Percentiles rank a stretch among this genome's conserved stretches.
These are phyloP conservation scores for Uloborus diversus DNA, from an alignment of 1,140 invertebrate genomes.

Conservation along the genomic window DNA sequence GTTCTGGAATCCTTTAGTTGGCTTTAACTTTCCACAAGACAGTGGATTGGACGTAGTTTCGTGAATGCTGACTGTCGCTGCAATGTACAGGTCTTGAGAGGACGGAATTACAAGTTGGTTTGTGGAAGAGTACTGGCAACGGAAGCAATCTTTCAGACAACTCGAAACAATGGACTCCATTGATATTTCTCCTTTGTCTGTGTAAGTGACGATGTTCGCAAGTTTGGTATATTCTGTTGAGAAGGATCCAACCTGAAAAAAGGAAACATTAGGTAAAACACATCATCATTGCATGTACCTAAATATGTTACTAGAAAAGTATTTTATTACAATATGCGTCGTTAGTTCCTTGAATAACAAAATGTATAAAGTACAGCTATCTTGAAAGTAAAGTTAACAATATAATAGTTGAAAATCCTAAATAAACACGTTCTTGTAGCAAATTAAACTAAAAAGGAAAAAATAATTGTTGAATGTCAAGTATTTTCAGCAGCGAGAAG, in stretches of 20 bases:
- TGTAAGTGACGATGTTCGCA: slow-evolving; percentile 25
- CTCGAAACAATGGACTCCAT: slow-evolving; percentile 10
- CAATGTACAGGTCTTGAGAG: slow-evolving; percentile 58
- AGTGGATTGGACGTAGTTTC: slow-evolving; percentile 57
- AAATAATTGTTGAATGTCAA: no score
- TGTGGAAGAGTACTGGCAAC: slow-evolving; percentile 9
- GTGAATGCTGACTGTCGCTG: slow-evolving; percentile 60
- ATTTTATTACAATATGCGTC: no score
- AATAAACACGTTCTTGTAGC: no score
- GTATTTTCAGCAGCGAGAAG: no score
- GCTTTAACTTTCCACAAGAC: slow-evolving; percentile 59
- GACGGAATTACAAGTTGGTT: slow-evolving; percentile 17
- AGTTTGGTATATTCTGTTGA: slow-evolving; percentile 2
- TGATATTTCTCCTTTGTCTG: background rate
- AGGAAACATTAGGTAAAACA: background rate
- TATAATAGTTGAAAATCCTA: no score
- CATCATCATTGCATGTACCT: no score
- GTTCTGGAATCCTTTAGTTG: slow-evolving; percentile 61
- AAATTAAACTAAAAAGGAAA: no score
- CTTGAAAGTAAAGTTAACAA: no score
- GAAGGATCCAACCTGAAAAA: slow-evolving; percentile 22
- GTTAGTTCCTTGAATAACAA: no score
- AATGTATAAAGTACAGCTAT: no score
- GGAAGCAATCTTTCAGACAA: slow-evolving; percentile 16
- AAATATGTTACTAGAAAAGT: no score